phyloP scores from a whole-genome alignment of 2,797 vertebrate genomes.

The Eulemur mongoz region DNA sequence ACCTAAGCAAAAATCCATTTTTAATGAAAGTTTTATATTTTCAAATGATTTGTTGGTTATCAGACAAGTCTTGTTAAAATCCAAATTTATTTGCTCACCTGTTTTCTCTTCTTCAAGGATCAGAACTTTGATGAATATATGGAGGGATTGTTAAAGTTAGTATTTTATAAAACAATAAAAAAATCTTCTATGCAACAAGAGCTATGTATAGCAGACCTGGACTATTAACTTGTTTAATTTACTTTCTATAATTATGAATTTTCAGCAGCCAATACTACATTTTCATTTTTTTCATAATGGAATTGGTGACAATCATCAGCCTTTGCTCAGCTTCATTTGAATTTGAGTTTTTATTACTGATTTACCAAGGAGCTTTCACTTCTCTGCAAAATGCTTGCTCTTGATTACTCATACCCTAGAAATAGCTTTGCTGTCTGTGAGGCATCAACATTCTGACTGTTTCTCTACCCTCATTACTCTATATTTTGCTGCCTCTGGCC shows the following conservation, averaged over 20 bases:
- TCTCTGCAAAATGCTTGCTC: slow-evolving; percentile 18
- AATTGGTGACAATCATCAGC: not conserved
- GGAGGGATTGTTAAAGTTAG: not conserved
- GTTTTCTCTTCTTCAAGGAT: not conserved
- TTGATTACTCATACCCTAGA: not conserved
- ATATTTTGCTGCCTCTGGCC: not conserved
- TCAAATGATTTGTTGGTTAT: not conserved
- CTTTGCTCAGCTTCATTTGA: slow-evolving; percentile 13
- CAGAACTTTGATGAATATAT: not conserved
- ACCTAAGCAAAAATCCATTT: slow-evolving; percentile 6
- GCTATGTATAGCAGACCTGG: not conserved
- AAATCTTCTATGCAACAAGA: not conserved
- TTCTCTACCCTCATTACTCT: not conserved
- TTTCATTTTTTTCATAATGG: not conserved
- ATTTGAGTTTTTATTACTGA: slow-evolving; percentile 34
- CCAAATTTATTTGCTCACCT: slow-evolving; percentile 1
- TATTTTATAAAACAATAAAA: slow-evolving; percentile 22
- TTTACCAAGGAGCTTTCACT: slow-evolving; percentile 22
- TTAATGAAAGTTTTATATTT: not conserved
- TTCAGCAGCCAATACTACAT: not conserved
- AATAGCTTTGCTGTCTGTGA: not conserved
- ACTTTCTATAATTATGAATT: not conserved
- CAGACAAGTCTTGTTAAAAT: not conserved
- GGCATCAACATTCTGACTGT: not conserved
- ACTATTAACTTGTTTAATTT: not conserved